A percentile compares a stretch with the other conserved stretches of the same genome.
Evolutionary conservation across 1,140 invertebrate genomes (phyloP).

Genomic region (Danaus plexippus): DNA sequence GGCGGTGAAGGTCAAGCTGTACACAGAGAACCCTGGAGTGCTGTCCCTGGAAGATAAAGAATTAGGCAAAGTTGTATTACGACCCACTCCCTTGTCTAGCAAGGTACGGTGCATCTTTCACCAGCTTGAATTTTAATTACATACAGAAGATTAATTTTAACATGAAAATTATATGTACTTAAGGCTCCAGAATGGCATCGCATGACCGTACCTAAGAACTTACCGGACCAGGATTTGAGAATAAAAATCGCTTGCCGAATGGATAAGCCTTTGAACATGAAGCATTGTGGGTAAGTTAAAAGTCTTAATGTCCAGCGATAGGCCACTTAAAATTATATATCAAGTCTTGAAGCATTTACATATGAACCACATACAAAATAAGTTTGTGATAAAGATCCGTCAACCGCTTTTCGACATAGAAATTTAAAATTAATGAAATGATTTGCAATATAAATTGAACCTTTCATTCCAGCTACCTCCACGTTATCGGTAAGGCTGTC

Average conservation of each 20-base stretch:
- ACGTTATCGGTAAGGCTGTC: slow-evolving; percentile 87
- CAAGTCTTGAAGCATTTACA: too few species aligned
- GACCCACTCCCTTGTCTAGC: slow-evolving; percentile 91
- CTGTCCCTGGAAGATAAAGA: slow-evolving; percentile 99
- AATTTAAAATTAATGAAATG: too few species aligned
- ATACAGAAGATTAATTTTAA: not conserved
- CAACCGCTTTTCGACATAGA: too few species aligned
- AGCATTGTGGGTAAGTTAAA: slow-evolving; percentile 89
- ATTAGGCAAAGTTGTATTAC: slow-evolving; percentile 93
- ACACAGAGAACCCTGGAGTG: slow-evolving; percentile 97
- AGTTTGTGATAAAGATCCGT: too few species aligned
- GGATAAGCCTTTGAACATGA: slow-evolving; percentile 99
- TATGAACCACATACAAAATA: too few species aligned
- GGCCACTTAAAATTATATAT: too few species aligned
- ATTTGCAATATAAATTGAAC: slow-evolving; percentile 1
- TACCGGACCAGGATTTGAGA: slow-evolving; percentile 93
- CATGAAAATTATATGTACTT: slow-evolving; percentile 17
- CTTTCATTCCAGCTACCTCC: slow-evolving; percentile 18
- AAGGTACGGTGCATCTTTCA: slow-evolving; percentile 74
- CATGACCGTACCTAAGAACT: slow-evolving; percentile 95
- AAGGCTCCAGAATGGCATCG: slow-evolving; percentile 97
- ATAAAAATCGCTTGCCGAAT: slow-evolving; percentile 98
- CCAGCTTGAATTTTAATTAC: too few species aligned
- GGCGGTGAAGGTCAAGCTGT: slow-evolving; percentile 96
- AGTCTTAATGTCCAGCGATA: not conserved